Base-by-base conservation (phyloP, 2,113 vertebrate species). In the Oxygymnocypris stewartii region DNA sequence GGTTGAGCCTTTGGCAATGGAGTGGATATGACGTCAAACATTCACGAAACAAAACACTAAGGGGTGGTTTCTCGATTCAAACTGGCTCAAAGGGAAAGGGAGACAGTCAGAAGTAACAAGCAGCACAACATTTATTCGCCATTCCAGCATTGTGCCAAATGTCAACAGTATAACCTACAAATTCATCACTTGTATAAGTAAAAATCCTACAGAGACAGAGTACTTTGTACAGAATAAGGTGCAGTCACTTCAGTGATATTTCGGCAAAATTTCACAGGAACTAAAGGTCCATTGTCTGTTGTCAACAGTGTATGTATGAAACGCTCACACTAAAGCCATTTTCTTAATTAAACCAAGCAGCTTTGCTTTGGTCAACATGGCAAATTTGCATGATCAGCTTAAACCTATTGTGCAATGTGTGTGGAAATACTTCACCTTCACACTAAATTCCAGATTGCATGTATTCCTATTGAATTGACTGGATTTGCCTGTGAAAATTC, bases 71-170 rank as follows among this genome's bases (percentile, higher is more conserved):
- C 28, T 71, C 4, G 6, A 25, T 8, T 44, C 40, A 84, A 71
- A 47, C 4, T 20, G 35, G 9, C 47, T 16, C 25, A 51, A 65
- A 82, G 20, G 44, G 28, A 71, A 37, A 47, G 2, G 23, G 4
- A 88, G 47, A 82, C 47, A 49, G 11, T 42, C 31, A 83, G 9
- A 59, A 54, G 61, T 4, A 65, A 82, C 37, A 76, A 85, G 67
- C 35, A 69, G 44, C 59, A 71, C 18, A 65, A 40, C 11, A 82
- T 85, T 85, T 82, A 88, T 88, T 88, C 13, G 20, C 8, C 40
- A 49, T 73, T 79, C 49, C 61, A 86, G 65, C 14, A 47, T 47
- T 20, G 31, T 47, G 85, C 78, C 25, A 61, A 73, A 80, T 81
- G 67, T 40, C 2, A 28, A 49, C 35, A 74, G 12, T 65, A 31